Percentiles rank a stretch among this genome's conserved stretches.
Conservation (phyloP, 2,888 invertebrate species). For the Geophilus truncorum region DNA sequence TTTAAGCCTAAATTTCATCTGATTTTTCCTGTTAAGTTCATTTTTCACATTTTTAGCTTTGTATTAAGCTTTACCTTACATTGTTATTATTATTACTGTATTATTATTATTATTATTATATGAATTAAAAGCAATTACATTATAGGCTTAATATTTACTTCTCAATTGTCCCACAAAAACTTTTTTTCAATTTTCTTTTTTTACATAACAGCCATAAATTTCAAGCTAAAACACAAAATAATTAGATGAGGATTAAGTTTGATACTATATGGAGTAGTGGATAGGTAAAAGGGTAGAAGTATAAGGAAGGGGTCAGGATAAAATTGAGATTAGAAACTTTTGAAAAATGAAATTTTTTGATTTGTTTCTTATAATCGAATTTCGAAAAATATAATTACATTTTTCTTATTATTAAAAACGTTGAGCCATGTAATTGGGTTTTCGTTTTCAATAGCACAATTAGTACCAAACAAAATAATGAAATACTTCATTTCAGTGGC, state of each 20-base stretch:
- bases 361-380: neutral
- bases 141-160: neutral
- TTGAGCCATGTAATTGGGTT: neutral
- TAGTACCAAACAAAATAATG: neutral
- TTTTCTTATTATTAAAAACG: neutral
- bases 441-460: neutral
- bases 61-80: neutral
- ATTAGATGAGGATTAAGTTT: no score
- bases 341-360: neutral
- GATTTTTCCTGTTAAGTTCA: neutral
- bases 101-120: neutral
- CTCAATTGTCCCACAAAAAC: neutral
- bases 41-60: neutral
- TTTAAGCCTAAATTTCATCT: neutral
- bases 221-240: neutral
- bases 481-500: no score
- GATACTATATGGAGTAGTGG: no score
- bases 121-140: neutral
- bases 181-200: neutral
- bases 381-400: slow-evolving; percentile 4
- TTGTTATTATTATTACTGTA: neutral
- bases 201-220: neutral
- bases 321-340: neutral
- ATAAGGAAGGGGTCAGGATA: neutral
- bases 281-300: no score